Evolutionary conservation across 2,888 invertebrate genomes (phyloP).

Genomic region (Eilema caniola): DNA sequence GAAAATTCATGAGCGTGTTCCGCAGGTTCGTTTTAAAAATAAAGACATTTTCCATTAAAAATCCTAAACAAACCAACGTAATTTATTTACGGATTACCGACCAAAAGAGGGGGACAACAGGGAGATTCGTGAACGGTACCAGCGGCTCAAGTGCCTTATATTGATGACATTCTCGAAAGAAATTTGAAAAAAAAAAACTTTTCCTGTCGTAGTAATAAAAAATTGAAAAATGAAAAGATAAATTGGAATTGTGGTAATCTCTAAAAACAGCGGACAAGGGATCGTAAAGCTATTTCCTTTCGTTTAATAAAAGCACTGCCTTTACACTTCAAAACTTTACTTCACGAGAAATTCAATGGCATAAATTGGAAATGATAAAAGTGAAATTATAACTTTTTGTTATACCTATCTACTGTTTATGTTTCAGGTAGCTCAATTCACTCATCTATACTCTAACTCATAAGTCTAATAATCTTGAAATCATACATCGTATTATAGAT

Average conservation of each 20-base stretch:
- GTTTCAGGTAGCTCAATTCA: no score
- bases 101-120: conserved; percentile 37
- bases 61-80: conserved; percentile 35
- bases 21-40: conserved; percentile 26
- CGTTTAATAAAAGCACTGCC: conserved; percentile 1
- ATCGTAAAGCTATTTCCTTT: conserved; percentile 2
- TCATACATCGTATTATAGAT: no score
- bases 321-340: not conserved
- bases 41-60: conserved; percentile 32
- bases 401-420: no score
- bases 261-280: not conserved
- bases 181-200: conserved; percentile 27
- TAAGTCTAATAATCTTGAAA: no score
- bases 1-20: conserved; percentile 21
- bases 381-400: not conserved
- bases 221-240: conserved; percentile 7
- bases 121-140: conserved; percentile 14
- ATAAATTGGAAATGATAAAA: not conserved
- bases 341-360: not conserved
- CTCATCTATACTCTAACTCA: no score
- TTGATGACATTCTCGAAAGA: conserved; percentile 36
- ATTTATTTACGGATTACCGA: conserved; percentile 49
- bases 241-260: conserved; percentile 1
- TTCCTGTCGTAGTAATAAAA: conserved; percentile 23
- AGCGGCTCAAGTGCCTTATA: conserved; percentile 23